A percentile compares a stretch with the other conserved stretches of the same genome.
phyloP scores from a whole-genome alignment of 2,888 invertebrate genomes.

The Timema podura region DNA sequence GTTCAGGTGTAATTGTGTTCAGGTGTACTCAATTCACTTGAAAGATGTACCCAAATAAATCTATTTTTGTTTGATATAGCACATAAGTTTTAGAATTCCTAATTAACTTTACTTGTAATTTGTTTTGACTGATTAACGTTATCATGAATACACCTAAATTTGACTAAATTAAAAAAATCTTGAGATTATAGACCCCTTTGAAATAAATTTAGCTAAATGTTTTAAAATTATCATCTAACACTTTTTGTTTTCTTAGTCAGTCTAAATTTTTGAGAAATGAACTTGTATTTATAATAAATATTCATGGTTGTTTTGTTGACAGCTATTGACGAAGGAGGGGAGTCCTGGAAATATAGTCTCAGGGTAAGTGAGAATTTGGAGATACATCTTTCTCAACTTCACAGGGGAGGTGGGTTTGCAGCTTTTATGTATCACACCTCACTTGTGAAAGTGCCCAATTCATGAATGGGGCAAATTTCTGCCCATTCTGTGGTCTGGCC shows the following conservation, averaged over 20 bases:
- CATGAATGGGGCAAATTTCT: no score
- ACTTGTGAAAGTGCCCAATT: slow-evolving; percentile 18
- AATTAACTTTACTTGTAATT: no score
- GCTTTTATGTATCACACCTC: neutral
- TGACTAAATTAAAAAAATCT: neutral
- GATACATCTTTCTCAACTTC: neutral
- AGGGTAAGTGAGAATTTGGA: slow-evolving; percentile 55
- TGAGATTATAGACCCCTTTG: neutral
- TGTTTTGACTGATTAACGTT: no score
- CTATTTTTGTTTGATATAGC: no score
- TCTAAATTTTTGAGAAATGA: neutral
- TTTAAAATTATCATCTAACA: neutral
- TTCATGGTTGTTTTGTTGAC: slow-evolving; percentile 35
- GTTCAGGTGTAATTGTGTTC: no score
- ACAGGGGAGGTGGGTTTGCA: neutral
- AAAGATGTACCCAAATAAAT: no score
- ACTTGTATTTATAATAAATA: slow-evolving; percentile 14
- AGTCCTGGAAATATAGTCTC: slow-evolving; percentile 91
- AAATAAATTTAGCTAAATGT: neutral
- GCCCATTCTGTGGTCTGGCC: neutral
- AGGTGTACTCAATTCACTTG: no score
- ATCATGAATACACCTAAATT: no score
- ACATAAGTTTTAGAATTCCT: no score
- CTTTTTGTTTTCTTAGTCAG: slow-evolving; percentile 18
- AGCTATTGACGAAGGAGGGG: slow-evolving; percentile 76